These are phyloP conservation scores for Nanorana parkeri DNA, from an alignment of 2,113 vertebrate genomes.

Conservation along the genomic window DNA sequence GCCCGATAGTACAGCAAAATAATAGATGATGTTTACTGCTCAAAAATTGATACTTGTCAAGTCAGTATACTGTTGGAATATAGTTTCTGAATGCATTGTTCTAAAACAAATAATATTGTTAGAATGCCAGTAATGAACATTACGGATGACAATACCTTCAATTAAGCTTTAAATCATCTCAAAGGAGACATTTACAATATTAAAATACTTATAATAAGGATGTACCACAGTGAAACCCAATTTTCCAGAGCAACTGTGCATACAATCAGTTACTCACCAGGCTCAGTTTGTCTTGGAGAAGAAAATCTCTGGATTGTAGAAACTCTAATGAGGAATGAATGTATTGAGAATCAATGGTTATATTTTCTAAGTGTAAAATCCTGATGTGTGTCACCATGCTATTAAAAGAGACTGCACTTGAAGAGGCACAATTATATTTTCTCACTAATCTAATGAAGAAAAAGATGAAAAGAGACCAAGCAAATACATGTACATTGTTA, in stretches of 20 bases:
- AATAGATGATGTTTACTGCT: not conserved
- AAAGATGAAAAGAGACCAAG: slow-evolving; percentile 48
- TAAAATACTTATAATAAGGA: slow-evolving; percentile 55
- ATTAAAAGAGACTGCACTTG: slow-evolving; percentile 56
- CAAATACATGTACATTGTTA: slow-evolving; percentile 43
- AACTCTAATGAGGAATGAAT: slow-evolving; percentile 55
- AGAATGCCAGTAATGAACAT: not conserved
- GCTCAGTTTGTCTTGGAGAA: slow-evolving; percentile 50
- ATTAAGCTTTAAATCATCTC: slow-evolving; percentile 49
- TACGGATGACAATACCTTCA: slow-evolving; percentile 33
- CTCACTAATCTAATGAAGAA: slow-evolving; percentile 53
- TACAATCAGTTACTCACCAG: slow-evolving; percentile 56
- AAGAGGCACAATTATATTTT: slow-evolving; percentile 50
- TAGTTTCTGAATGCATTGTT: not conserved
- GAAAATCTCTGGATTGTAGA: slow-evolving; percentile 52
- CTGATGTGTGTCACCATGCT: slow-evolving; percentile 53
- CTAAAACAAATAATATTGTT: slow-evolving; percentile 25
- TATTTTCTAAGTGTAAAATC: slow-evolving; percentile 56
- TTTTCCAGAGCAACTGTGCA: slow-evolving; percentile 58
- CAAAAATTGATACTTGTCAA: not conserved
- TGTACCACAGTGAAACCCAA: slow-evolving; percentile 44
- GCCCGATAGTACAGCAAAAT: not conserved
- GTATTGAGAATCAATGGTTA: slow-evolving; percentile 56
- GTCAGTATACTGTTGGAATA: no score
- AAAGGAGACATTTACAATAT: slow-evolving; percentile 56